Percentiles rank a stretch among this genome's conserved stretches.
Evolutionary conservation across 2,888 invertebrate species (phyloP).

Genomic region (Pyrrhosoma nymphula): DNA sequence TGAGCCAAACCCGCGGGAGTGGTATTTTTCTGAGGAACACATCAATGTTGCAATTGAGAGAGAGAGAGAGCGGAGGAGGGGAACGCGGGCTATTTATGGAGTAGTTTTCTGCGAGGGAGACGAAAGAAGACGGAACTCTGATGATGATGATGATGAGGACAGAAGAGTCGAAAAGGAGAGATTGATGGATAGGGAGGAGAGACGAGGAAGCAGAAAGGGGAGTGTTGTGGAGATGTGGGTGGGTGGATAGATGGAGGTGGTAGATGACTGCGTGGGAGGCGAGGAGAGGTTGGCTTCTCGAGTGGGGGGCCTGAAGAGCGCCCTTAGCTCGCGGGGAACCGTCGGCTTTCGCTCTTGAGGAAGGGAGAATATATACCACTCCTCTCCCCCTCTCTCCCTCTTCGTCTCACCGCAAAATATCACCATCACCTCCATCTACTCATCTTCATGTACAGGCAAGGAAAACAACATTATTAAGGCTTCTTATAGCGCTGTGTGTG

Average conservation of each 20-base stretch:
- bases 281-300: slow-evolving; percentile 20
- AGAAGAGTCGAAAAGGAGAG: slow-evolving; percentile 55
- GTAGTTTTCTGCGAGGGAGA: slow-evolving; percentile 44
- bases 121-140: slow-evolving; percentile 26
- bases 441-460: too few relatives aligned
- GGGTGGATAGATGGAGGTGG: background rate
- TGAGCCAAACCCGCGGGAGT: too few relatives aligned
- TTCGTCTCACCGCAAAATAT: background rate
- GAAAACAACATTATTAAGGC: too few relatives aligned
- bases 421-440: background rate
- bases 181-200: background rate
- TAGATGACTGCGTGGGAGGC: background rate
- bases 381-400: background rate
- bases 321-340: background rate
- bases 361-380: background rate
- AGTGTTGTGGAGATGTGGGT: background rate
- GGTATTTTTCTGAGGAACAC: too few relatives aligned
- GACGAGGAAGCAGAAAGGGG: background rate
- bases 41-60: background rate
- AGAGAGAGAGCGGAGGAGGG: background rate
- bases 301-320: background rate
- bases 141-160: slow-evolving; percentile 57
- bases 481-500: too few relatives aligned
- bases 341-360: background rate
- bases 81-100: slow-evolving; percentile 24